phyloP scores from a whole-genome alignment of 2,888 invertebrate genomes.

The Orthonevra nobilis region DNA sequence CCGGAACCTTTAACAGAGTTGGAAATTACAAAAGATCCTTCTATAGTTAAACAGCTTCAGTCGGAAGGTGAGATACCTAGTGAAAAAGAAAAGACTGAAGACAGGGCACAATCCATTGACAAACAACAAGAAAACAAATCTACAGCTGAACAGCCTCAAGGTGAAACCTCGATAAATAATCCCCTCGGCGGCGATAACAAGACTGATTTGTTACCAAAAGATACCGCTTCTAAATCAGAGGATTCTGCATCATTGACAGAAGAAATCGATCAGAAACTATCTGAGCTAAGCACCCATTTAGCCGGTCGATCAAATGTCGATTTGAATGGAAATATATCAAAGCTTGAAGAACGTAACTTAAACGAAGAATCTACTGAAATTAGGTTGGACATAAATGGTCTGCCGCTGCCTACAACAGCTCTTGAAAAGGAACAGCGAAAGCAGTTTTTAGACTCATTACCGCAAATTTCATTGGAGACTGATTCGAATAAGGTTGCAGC shows the following conservation, averaged over 20 bases:
- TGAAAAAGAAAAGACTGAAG: too few relatives aligned
- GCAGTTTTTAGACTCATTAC: constrained; percentile 78
- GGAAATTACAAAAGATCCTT: too few relatives aligned
- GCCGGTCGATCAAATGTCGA: constrained; percentile 28
- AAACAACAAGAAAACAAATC: constrained; percentile 28
- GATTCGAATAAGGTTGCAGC: constrained; percentile 76
- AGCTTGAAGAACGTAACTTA: not conserved
- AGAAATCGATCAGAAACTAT: constrained; percentile 57
- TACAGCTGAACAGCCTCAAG: not conserved
- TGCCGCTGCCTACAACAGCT: constrained; percentile 76
- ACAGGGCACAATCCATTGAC: constrained; percentile 1
- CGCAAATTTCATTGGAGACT: constrained; percentile 74
- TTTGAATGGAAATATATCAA: constrained; percentile 52
- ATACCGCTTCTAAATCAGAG: not conserved
- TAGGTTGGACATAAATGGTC: constrained; percentile 71
- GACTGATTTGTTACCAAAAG: constrained; percentile 42
- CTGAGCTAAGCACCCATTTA: constrained; percentile 44
- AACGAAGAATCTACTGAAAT: not conserved
- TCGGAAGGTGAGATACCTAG: too few relatives aligned
- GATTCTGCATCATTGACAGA: constrained; percentile 47
- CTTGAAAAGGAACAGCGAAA: constrained; percentile 77
- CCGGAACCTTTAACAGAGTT: too few relatives aligned
- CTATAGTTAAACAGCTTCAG: too few relatives aligned
- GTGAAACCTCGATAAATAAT: constrained; percentile 1
- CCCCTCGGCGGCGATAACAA: constrained; percentile 27